Base-by-base conservation (phyloP, 1,140 invertebrate species). In the Asbolus verrucosus region DNA sequence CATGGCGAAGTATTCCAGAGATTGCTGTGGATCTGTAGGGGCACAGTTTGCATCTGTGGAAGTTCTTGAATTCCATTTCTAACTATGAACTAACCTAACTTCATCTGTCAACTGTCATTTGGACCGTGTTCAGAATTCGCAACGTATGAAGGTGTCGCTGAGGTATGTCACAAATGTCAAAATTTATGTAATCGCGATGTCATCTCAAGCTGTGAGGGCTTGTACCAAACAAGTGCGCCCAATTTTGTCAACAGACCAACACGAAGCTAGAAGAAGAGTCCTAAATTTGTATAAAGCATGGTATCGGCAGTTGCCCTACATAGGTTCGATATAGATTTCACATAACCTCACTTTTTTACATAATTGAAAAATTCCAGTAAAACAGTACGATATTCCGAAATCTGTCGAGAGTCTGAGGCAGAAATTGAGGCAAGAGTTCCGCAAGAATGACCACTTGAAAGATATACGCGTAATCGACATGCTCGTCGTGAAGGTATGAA, bases 381-480 rank as follows among this genome's bases (percentile, higher is more conserved):
- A 85, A 78, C 87, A 90, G 71, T 94, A 91, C 79, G 88, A 95
- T 81, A 87, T 97, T 31, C 92, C 92, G 1, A 89, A 90, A 79
- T 86, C 78, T 66, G 86, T 88, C 15, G 79, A 88, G 39, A 85
- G 94, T 62, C 88, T 89, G 68, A 86, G 86, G 54, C 75, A 79
- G n/a, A 95, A 94, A 81, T 77, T 98, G 13, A 84, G 92, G 70
- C 90, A 95, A 79, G 84, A 92, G 78, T 97, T 98, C 80, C 79
- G 85, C 21, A 92, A 90, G 75, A 86, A 97, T 80, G 84, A 86
- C 74, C 77, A 90, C 80, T 83, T 97, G 0, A 89, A 86, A 36
- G 96, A 98, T 82, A 83, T 97, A 27, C 86, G 96, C 74, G 86
- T 93, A 4, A 95, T 98, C 74, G 96, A 98, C 81, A 87, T 94